Percentiles rank a stretch among this genome's conserved stretches.
phyloP scores from a whole-genome alignment of 1,140 invertebrate genomes.

The Sipha flava region DNA sequence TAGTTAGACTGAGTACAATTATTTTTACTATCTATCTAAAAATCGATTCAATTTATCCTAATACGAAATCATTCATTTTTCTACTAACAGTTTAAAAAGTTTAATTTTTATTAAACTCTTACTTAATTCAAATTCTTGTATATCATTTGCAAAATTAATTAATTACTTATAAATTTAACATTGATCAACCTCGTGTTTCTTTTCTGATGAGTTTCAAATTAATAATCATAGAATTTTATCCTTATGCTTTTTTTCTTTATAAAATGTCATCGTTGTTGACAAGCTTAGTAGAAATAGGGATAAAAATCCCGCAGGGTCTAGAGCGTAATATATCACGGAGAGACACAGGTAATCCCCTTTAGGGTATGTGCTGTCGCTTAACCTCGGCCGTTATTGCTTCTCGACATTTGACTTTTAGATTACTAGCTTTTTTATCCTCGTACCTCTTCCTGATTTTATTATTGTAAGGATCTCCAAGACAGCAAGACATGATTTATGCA shows the following conservation, averaged over 20 bases:
- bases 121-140: too few species aligned
- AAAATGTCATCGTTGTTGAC: constrained; percentile 18
- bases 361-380: constrained; percentile 28
- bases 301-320: constrained; percentile 21
- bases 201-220: background rate
- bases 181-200: background rate
- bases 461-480: background rate
- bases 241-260: background rate
- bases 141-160: too few species aligned
- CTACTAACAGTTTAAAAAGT: too few species aligned
- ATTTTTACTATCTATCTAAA: too few species aligned
- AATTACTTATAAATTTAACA: too few species aligned
- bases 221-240: background rate
- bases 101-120: too few species aligned
- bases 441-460: constrained; percentile 9
- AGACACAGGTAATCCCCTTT: constrained; percentile 31
- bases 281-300: constrained; percentile 27
- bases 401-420: constrained; percentile 33
- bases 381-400: constrained; percentile 31
- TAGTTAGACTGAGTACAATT: too few species aligned
- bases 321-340: constrained; percentile 25
- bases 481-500: constrained; percentile 18
- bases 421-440: constrained; percentile 17
- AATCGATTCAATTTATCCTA: too few species aligned
- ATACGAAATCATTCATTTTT: too few species aligned